Conservation (phyloP, 1,140 invertebrate species). For the Andrena cerasifolii region DNA sequence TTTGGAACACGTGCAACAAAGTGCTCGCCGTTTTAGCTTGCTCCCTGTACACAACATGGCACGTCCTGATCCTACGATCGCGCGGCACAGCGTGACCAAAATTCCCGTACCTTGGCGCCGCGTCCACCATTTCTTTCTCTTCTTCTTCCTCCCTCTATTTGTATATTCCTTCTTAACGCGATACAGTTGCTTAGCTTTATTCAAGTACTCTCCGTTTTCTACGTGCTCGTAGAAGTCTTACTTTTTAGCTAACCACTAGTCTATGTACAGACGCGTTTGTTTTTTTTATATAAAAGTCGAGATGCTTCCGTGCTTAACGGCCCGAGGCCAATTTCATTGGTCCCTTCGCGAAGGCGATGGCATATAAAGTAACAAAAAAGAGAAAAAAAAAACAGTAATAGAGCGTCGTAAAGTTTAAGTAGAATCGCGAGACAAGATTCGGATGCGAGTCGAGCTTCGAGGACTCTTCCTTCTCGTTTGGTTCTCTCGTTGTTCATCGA, state of each 20-base stretch:
- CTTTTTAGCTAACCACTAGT: slow-evolving; percentile 62
- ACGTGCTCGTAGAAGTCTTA: slow-evolving; percentile 63
- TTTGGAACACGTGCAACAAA: slow-evolving; percentile 25
- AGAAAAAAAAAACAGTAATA: too few species aligned
- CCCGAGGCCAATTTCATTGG: slow-evolving; percentile 72
- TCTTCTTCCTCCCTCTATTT: background rate
- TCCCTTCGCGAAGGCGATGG: slow-evolving; percentile 64
- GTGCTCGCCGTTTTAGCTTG: background rate
- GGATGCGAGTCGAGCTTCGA: background rate
- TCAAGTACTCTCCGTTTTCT: slow-evolving; percentile 75
- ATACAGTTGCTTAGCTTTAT: slow-evolving; percentile 55
- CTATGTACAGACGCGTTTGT: slow-evolving; percentile 74
- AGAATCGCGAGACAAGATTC: slow-evolving; percentile 36
- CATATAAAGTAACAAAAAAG: too few species aligned
- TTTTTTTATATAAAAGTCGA: slow-evolving; percentile 64
- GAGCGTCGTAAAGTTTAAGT: slow-evolving; percentile 37
- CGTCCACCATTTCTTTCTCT: slow-evolving; percentile 1
- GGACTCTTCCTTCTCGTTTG: background rate
- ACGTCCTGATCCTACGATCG: slow-evolving; percentile 77
- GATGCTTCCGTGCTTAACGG: slow-evolving; percentile 61
- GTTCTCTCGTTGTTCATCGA: background rate
- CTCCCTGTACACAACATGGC: slow-evolving; percentile 78
- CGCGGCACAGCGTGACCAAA: slow-evolving; percentile 19
- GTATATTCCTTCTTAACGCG: background rate
- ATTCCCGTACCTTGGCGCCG: slow-evolving; percentile 25